Conservation (phyloP, 2,113 vertebrate species). For the Mormyrus iriodes region DNA sequence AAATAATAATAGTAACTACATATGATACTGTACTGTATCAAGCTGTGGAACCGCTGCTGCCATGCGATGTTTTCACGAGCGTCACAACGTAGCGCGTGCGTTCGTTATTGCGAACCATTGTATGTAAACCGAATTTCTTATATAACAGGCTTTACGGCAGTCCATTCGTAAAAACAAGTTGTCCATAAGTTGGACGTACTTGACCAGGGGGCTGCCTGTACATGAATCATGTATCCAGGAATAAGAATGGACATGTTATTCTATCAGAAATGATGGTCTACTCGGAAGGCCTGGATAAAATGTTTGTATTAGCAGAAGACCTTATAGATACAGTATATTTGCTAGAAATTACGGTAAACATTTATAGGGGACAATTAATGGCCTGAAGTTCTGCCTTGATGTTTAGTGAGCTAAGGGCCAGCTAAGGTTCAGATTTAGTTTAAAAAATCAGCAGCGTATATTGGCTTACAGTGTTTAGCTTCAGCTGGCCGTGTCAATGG, state of each 20-base stretch:
- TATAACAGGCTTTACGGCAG: neutral
- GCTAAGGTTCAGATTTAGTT: neutral
- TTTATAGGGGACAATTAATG: neutral
- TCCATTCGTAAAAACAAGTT: neutral
- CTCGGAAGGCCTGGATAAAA: neutral
- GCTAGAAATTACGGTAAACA: neutral
- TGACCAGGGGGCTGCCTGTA: neutral
- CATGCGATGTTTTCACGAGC: neutral
- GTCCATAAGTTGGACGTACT: neutral
- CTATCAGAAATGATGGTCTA: neutral
- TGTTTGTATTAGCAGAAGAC: neutral
- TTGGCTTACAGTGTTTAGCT: neutral
- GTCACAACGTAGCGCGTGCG: neutral
- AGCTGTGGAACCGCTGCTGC: too few relatives aligned
- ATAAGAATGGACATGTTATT: neutral
- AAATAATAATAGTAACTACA: too few relatives aligned
- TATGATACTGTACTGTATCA: too few relatives aligned
- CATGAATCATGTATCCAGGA: neutral
- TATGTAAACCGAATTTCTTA: neutral
- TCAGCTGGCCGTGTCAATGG: neutral
- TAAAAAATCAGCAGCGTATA: neutral
- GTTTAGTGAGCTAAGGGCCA: neutral
- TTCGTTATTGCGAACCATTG: neutral
- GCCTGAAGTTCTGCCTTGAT: neutral
- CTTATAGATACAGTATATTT: neutral